Percentiles rank a stretch among this genome's conserved stretches.
Evolutionary conservation across 2,113 vertebrate genomes (phyloP).

Genomic region (Pardalotus punctatus): DNA sequence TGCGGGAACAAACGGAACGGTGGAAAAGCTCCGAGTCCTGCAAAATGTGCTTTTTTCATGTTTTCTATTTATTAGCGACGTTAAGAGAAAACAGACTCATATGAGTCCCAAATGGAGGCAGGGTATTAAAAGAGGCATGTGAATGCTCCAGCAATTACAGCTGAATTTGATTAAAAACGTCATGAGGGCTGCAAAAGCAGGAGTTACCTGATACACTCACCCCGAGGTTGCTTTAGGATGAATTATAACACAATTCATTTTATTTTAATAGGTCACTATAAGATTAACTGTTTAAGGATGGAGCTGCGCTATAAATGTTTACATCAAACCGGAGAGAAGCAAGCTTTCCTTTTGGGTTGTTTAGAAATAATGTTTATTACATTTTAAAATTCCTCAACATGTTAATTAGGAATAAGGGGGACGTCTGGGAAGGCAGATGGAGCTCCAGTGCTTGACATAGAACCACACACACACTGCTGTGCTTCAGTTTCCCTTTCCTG

Average conservation of each 20-base stretch:
- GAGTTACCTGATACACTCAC: slow-evolving; percentile 67
- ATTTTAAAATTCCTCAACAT: slow-evolving; percentile 51
- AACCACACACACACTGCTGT: neutral
- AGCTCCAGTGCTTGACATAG: neutral
- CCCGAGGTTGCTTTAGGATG: slow-evolving; percentile 66
- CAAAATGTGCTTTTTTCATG: slow-evolving; percentile 34
- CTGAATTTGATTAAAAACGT: slow-evolving; percentile 70
- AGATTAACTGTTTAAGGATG: slow-evolving; percentile 73
- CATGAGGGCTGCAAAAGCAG: slow-evolving; percentile 43
- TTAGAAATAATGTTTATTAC: slow-evolving; percentile 50
- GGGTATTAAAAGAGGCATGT: slow-evolving; percentile 61
- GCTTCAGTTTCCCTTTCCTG: neutral
- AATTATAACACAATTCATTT: slow-evolving; percentile 74
- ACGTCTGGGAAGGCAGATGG: slow-evolving; percentile 3
- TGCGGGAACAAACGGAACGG: neutral
- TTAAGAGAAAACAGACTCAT: slow-evolving; percentile 67
- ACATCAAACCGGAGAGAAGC: slow-evolving; percentile 49
- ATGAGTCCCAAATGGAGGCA: slow-evolving; percentile 50
- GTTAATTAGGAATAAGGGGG: slow-evolving; percentile 33
- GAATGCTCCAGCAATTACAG: slow-evolving; percentile 58
- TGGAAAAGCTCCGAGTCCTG: neutral
- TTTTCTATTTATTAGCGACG: slow-evolving; percentile 65
- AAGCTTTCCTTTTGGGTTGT: slow-evolving; percentile 24
- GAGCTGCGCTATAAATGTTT: slow-evolving; percentile 62
- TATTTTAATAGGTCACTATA: slow-evolving; percentile 72